Conservation (phyloP, 2,797 vertebrate species). For the Manis javanica region DNA sequence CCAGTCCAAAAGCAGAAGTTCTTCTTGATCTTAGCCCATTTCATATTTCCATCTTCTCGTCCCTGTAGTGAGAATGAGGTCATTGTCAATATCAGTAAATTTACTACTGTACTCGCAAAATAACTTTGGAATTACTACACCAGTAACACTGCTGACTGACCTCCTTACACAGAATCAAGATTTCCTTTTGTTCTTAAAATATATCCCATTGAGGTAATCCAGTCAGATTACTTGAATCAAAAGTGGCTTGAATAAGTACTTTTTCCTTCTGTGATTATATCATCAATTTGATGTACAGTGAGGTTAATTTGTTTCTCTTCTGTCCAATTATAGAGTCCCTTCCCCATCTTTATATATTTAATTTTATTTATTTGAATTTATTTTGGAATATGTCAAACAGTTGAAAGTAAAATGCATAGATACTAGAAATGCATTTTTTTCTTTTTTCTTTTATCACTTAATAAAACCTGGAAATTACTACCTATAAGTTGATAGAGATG, state of each 20-base stretch:
- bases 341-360: background rate
- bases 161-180: background rate
- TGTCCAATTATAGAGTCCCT: background rate
- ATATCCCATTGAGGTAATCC: background rate
- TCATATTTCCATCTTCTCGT: background rate
- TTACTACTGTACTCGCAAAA: background rate
- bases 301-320: background rate
- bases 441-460: background rate
- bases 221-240: background rate
- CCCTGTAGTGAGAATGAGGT: background rate
- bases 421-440: background rate
- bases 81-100: background rate
- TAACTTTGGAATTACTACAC: background rate
- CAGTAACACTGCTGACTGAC: background rate
- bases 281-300: background rate
- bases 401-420: background rate
- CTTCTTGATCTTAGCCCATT: background rate
- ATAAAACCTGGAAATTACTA: background rate
- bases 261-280: background rate
- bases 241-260: background rate
- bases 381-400: background rate
- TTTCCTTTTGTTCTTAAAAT: conserved; percentile 28
- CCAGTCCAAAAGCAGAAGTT: background rate
- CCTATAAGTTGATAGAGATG: background rate
- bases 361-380: conserved; percentile 21